Percentiles rank a stretch among this genome's conserved stretches.
phyloP scores from a whole-genome alignment of 2,888 invertebrate genomes.

The Hypomecis punctinalis region DNA sequence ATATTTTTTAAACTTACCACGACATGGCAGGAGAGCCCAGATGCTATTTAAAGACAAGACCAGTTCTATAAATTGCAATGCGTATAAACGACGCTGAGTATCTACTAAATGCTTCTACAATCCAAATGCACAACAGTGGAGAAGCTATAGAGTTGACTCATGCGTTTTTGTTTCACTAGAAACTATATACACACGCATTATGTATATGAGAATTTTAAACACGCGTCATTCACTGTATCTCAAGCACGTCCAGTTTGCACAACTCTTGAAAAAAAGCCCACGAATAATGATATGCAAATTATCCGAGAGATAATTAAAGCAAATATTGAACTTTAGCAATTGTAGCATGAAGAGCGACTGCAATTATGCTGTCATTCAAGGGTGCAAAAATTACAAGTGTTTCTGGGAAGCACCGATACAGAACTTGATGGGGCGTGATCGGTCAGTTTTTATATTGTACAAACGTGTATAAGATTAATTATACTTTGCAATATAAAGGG shows the following conservation, averaged over 20 bases:
- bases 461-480: conserved; percentile 28
- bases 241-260: no score
- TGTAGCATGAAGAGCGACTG: conserved; percentile 42
- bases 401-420: conserved; percentile 33
- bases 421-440: conserved; percentile 44
- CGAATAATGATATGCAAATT: conserved; percentile 26
- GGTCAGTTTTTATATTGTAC: conserved; percentile 38
- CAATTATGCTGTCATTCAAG: conserved; percentile 52
- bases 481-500: conserved; percentile 23
- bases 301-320: conserved; percentile 31
- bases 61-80: conserved; percentile 23
- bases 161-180: no score
- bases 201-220: no score
- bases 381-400: conserved; percentile 49
- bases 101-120: background rate
- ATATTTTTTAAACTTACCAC: conserved; percentile 14
- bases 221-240: no score
- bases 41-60: conserved; percentile 20
- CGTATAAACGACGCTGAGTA: background rate
- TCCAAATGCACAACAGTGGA: no score
- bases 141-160: no score
- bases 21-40: conserved; percentile 1
- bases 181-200: no score
- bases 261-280: background rate
- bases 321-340: conserved; percentile 37